Conservation (phyloP, 92 coral and sea anemone genomes). For the Bergia sp. region DNA sequence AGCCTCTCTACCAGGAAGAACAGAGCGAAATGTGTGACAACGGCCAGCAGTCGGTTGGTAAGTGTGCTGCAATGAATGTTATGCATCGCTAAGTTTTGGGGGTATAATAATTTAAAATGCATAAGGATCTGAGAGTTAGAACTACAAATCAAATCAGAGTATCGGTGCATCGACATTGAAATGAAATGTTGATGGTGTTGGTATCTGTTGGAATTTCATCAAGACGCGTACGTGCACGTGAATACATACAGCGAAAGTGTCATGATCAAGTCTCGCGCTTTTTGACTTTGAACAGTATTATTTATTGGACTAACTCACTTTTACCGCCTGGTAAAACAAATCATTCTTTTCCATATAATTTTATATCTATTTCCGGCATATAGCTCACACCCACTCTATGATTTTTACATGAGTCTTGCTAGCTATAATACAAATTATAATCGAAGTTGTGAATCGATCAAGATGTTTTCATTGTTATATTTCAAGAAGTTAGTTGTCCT, state of each 20-base stretch:
- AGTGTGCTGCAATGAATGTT: not conserved
- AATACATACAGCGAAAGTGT: not conserved
- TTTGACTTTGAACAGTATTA: too few relatives aligned
- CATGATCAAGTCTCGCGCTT: not conserved
- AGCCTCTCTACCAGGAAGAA: conserved; percentile 64
- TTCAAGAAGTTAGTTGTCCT: too few relatives aligned
- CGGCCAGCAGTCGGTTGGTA: not conserved
- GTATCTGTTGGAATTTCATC: not conserved
- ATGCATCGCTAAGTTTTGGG: not conserved
- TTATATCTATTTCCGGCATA: too few relatives aligned
- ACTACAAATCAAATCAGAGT: not conserved
- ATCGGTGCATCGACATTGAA: not conserved
- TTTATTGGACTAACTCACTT: too few relatives aligned
- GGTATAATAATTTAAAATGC: not conserved
- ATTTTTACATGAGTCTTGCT: too few relatives aligned
- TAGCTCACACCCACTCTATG: too few relatives aligned
- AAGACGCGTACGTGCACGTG: not conserved
- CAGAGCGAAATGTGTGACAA: conserved; percentile 61
- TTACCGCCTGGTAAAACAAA: too few relatives aligned
- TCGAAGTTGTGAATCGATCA: too few relatives aligned
- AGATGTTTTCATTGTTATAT: too few relatives aligned
- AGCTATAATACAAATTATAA: too few relatives aligned
- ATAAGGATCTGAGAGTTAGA: not conserved
- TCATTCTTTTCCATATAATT: too few relatives aligned
- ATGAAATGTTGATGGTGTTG: not conserved